These are phyloP conservation scores for Drosophila parvula DNA, from an alignment of 1,140 invertebrate species.

Conservation along the genomic window DNA sequence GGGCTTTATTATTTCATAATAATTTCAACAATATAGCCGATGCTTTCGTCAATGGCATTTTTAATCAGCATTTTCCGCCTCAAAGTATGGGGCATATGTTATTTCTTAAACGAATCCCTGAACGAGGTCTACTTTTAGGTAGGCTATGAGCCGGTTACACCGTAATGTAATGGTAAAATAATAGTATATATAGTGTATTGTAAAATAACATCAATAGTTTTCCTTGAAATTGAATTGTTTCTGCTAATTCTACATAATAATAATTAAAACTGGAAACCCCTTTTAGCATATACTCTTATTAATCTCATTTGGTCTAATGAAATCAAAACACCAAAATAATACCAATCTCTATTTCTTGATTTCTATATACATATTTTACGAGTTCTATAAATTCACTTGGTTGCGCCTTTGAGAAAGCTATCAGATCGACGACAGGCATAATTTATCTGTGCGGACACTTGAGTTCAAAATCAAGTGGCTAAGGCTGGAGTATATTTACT, in stretches of 20 bases:
- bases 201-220: background rate
- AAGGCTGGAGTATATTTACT: background rate
- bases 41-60: background rate
- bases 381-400: background rate
- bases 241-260: no score
- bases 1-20: conserved; percentile 2
- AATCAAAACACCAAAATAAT: background rate
- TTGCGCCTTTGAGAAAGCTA: background rate
- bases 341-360: background rate
- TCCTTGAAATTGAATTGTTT: no score
- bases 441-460: conserved; percentile 1
- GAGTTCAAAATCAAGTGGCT: conserved; percentile 8
- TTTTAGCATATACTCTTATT: background rate
- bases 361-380: conserved; percentile 2
- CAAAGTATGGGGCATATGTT: conserved; percentile 6
- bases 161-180: background rate
- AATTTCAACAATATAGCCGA: background rate
- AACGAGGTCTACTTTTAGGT: conserved; percentile 4
- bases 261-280: background rate
- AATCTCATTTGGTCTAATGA: background rate
- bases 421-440: conserved; percentile 1
- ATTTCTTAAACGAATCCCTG: background rate
- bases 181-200: background rate
- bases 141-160: background rate
- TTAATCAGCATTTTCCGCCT: background rate